Conservation (phyloP, 2,888 invertebrate genomes). For the Eremobia ochroleuca region DNA sequence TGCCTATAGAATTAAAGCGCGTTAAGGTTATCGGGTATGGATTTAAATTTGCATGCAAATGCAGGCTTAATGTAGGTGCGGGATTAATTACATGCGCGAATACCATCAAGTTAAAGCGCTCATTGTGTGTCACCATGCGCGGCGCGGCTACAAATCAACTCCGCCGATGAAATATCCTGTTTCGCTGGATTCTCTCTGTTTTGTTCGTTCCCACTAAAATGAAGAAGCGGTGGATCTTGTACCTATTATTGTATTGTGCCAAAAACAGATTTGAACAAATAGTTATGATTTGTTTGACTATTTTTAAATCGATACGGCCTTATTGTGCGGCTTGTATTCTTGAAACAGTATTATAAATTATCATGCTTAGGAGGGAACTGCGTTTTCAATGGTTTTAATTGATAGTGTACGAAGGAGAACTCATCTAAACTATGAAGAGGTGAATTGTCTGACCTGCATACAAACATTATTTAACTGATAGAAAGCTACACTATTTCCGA, state of each 20-base stretch:
- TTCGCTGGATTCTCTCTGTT: constrained; percentile 37
- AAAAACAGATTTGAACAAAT: constrained; percentile 40
- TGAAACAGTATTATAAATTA: constrained; percentile 9
- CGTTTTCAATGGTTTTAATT: neutral
- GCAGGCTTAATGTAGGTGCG: constrained; percentile 51
- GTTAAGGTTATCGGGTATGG: constrained; percentile 38
- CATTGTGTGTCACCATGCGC: constrained; percentile 42
- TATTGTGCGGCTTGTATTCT: constrained; percentile 8
- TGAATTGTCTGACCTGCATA: neutral
- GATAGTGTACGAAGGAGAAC: neutral
- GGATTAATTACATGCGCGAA: constrained; percentile 62
- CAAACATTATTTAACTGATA: neutral
- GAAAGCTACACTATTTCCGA: too few relatives aligned
- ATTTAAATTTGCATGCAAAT: constrained; percentile 64
- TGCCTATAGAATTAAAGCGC: constrained; percentile 3
- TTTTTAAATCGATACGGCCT: constrained; percentile 31
- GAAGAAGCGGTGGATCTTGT: constrained; percentile 44
- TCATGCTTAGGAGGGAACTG: neutral
- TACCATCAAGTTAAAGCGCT: constrained; percentile 46
- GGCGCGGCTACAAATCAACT: constrained; percentile 46
- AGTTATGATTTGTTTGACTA: constrained; percentile 36
- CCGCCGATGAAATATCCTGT: constrained; percentile 50
- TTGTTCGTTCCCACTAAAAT: constrained; percentile 48
- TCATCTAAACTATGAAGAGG: neutral
- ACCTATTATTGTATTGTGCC: constrained; percentile 44